Evolutionary conservation across 2,797 vertebrate genomes (phyloP).

Genomic region (Urocyon cinereoargenteus): DNA sequence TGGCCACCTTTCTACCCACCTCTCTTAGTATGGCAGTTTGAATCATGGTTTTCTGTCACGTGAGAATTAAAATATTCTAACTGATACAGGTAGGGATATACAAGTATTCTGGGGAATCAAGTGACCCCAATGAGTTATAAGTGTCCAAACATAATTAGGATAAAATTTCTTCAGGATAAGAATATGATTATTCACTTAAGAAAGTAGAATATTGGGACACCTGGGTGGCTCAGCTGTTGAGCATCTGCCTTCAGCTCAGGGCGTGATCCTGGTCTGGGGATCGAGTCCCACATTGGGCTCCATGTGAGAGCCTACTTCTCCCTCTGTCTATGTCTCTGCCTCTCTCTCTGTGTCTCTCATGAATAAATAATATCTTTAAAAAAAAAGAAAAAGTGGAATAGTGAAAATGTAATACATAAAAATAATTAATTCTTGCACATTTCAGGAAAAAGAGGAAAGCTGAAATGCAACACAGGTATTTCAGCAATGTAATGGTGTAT

Average conservation of each 20-base stretch:
- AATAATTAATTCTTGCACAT: not conserved
- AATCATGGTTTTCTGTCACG: not conserved
- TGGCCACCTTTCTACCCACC: not conserved
- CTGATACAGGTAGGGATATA: not conserved
- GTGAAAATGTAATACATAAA: not conserved
- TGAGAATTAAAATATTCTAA: not conserved
- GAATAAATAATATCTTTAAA: too few relatives aligned
- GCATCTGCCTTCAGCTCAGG: too few relatives aligned
- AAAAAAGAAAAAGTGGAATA: not conserved
- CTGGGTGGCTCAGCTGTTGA: too few relatives aligned
- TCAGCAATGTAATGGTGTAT: not conserved
- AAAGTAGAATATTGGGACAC: not conserved
- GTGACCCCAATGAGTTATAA: not conserved
- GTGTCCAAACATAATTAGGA: not conserved
- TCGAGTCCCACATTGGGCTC: too few relatives aligned
- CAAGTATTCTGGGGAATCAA: not conserved
- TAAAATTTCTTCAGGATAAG: not conserved
- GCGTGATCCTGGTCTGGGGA: too few relatives aligned
- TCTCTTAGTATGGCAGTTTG: not conserved
- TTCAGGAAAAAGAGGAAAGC: slow-evolving; percentile 24
- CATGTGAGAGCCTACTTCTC: too few relatives aligned
- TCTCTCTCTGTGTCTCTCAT: too few relatives aligned
- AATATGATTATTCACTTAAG: not conserved
- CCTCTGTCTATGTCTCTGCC: too few relatives aligned
- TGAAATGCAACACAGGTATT: not conserved